Percentiles rank a stretch among this genome's conserved stretches.
These are phyloP conservation scores for Drosophila infuscata DNA, from an alignment of 2,888 invertebrate genomes.

Conservation along the genomic window DNA sequence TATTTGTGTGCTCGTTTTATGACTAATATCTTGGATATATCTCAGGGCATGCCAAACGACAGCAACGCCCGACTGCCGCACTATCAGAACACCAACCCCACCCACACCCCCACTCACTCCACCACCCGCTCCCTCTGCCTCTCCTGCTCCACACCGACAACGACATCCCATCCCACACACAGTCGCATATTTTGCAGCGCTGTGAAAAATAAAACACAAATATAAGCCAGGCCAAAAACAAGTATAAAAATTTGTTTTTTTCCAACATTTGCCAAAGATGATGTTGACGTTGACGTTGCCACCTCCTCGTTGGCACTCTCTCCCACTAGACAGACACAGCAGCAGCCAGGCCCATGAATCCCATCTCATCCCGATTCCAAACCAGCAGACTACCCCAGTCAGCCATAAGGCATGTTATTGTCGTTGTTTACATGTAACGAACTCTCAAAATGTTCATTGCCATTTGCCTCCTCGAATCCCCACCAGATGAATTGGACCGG, in stretches of 20 bases:
- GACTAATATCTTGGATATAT: slow-evolving; percentile 81
- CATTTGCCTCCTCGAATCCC: slow-evolving; percentile 6
- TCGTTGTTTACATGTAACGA: slow-evolving; percentile 64
- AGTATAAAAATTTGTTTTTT: slow-evolving; percentile 81
- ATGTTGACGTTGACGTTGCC: slow-evolving; percentile 40
- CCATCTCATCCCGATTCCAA: slow-evolving; percentile 19
- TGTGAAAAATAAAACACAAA: slow-evolving; percentile 78
- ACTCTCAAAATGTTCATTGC: slow-evolving; percentile 45
- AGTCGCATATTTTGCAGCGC: slow-evolving; percentile 72
- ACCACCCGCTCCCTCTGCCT: slow-evolving; percentile 11
- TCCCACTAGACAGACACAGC: slow-evolving; percentile 2
- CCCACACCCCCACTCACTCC: not conserved
- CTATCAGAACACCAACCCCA: slow-evolving; percentile 47
- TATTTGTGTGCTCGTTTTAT: slow-evolving; percentile 76
- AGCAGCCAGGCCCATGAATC: not conserved
- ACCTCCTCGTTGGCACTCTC: slow-evolving; percentile 21
- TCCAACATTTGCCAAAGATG: slow-evolving; percentile 79
- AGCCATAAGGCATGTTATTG: slow-evolving; percentile 53
- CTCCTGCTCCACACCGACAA: slow-evolving; percentile 1
- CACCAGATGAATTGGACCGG: not conserved
- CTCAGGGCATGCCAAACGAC: slow-evolving; percentile 59
- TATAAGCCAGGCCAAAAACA: slow-evolving; percentile 71
- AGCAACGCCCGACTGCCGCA: slow-evolving; percentile 51
- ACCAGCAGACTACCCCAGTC: slow-evolving; percentile 10
- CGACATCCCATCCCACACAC: slow-evolving; percentile 47